phyloP scores from a whole-genome alignment of 2,113 vertebrate species.

The Phalacrocorax pelagicus region DNA sequence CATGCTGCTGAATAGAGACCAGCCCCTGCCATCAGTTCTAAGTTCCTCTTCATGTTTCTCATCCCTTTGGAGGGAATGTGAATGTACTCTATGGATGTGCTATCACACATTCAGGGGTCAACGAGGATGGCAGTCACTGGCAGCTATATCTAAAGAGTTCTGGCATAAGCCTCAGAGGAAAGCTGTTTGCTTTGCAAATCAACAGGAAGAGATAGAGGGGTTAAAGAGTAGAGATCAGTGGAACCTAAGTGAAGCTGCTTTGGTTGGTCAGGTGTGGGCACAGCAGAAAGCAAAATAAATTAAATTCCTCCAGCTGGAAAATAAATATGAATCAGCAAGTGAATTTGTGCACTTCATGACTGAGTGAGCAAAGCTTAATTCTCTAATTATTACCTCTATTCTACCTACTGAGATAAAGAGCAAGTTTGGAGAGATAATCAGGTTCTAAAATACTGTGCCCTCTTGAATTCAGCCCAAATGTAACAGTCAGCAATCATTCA shows the following conservation, averaged over 20 bases:
- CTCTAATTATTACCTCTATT: slow-evolving; percentile 72
- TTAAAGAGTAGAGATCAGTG: slow-evolving; percentile 18
- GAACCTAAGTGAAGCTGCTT: slow-evolving; percentile 19
- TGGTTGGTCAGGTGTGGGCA: slow-evolving; percentile 49
- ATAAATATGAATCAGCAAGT: slow-evolving; percentile 73
- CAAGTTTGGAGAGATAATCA: slow-evolving; percentile 72
- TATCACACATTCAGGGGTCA: background rate
- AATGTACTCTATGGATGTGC: background rate
- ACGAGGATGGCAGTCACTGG: background rate
- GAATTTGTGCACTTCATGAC: slow-evolving; percentile 60
- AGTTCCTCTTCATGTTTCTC: background rate
- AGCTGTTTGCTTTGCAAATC: background rate
- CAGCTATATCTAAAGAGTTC: background rate
- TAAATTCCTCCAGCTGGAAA: slow-evolving; percentile 75
- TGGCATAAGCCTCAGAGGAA: background rate
- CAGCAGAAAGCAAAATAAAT: slow-evolving; percentile 72
- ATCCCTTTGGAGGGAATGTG: background rate
- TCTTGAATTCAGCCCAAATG: slow-evolving; percentile 52
- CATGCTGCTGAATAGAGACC: background rate
- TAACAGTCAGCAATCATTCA: slow-evolving; percentile 42
- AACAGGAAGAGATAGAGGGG: background rate
- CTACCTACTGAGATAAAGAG: slow-evolving; percentile 71
- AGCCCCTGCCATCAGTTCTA: background rate
- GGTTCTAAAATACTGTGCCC: slow-evolving; percentile 50
- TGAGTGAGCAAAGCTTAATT: slow-evolving; percentile 71